Evolutionary conservation across 2,797 vertebrate genomes (phyloP).

Genomic region (Rhodeus uyekii): DNA sequence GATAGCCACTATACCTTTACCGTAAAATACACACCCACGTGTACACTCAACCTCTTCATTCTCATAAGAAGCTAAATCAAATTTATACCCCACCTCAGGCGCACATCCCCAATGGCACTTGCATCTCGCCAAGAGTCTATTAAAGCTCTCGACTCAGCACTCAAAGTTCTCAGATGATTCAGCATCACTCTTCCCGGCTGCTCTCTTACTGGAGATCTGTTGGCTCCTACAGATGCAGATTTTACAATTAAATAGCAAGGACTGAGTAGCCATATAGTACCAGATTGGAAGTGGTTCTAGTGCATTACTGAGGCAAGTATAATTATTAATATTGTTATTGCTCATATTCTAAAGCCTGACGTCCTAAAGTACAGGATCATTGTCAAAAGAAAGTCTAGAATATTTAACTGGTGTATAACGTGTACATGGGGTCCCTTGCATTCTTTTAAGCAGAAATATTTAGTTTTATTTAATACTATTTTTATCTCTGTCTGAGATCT

Average conservation of each 20-base stretch:
- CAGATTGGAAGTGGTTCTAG: neutral
- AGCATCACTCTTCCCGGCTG: neutral
- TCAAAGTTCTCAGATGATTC: constrained; percentile 30
- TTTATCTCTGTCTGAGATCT: neutral
- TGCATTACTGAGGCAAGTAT: neutral
- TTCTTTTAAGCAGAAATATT: neutral
- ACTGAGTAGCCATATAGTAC: neutral
- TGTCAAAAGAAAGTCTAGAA: neutral
- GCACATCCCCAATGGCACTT: neutral
- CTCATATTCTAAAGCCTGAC: neutral
- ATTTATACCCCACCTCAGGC: constrained; percentile 7
- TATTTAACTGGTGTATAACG: neutral
- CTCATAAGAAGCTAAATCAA: constrained; percentile 29
- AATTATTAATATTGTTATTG: neutral
- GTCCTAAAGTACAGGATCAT: neutral
- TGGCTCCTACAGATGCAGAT: constrained; percentile 7
- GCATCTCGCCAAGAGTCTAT: constrained; percentile 17
- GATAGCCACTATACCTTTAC: constrained; percentile 17
- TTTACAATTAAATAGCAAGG: constrained; percentile 2
- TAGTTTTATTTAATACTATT: neutral
- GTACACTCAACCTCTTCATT: constrained; percentile 18
- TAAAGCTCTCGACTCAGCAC: constrained; percentile 29
- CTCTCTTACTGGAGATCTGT: neutral
- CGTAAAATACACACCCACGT: constrained; percentile 26
- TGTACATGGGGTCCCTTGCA: neutral